Evolutionary conservation across 37 sponge, comb jelly and placozoan species (phyloP), one percentile per base, ranked within the genome.

Genomic region (Agelas oroides): DNA sequence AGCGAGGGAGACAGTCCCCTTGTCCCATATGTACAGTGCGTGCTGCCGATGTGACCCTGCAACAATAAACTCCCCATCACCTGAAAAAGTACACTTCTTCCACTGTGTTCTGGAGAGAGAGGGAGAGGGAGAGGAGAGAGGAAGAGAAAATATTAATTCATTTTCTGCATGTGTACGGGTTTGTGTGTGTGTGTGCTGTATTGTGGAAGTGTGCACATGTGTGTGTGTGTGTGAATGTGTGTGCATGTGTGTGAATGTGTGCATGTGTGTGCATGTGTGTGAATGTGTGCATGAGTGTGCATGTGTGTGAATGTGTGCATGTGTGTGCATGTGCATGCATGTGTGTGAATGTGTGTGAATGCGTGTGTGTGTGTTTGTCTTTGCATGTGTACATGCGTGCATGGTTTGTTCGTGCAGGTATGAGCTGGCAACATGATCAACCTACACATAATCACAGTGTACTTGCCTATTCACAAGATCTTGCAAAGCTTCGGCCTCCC

Each of bases 21-120:
- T 94, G 80, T 96, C 95, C 97, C 96, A 98, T 28, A 98, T 98
- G 78, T 96, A 94, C 35, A 98, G 87, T 1, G 88, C 91, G 65
- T 98, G 97, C 53, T 98, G 97, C n/a, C 95, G 82, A 75, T 94
- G 85, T 31, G 95, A 96, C 0, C 97, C 91, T 1, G 95, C 99
- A 69, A 92, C 95, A 36, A 98, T 94, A 75, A 96, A 98, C 76
- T 98, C 95, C 18, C 95, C 96, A 78, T 98, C 99, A 18, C 99
- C 99, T 28, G 96, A 94, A 71, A 95, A 96, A 55, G 89, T 90
- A 70, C 95, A 94, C 68, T 94, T 95, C 90, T 92, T 97, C 98
- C 98, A 97, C 70, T 91, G 92, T 30, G 98, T 97, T 61, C 98
- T 95, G 67, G n/a, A n/a, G n/a, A n/a, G n/a, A n/a, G n/a, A n/a